Evolutionary conservation across 92 coral and sea anemone genomes (phyloP), one percentile per base, ranked within the genome.

Genomic region (Umimayanthus chanpuru): DNA sequence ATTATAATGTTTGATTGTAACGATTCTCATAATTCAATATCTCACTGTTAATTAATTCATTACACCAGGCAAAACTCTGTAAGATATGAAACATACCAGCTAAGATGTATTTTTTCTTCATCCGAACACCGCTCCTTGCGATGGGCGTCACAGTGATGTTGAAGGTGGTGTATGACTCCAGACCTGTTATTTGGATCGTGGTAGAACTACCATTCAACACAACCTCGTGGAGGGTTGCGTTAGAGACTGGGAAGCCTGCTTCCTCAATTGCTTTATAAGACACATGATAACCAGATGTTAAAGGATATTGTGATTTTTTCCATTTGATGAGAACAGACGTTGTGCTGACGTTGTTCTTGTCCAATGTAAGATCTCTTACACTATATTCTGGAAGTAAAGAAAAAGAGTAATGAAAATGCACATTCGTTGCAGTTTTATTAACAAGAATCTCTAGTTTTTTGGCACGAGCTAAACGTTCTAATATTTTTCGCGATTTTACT

Each of bases 91-190:
- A 49, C 66, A 0, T 50, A 79, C 82, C 82, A n/a, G 65, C 58
- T 47, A 44, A 18, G 58, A 9, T 18, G 66, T 79, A 79, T 44
- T 79, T 79, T 3, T 25, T 79, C 66, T 47, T 79, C 58, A 79
- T 79, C 32, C 67, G 82, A 0, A 44, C 9, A 30, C 82, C 82
- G 11, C 67, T 50, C 39, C 0, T 79, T 28, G 21, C 43, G 36
- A 79, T 79, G 39, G 82, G 67, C 21, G 82, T 79, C 21, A 79
- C 82, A 44, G 82, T 79, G 39, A 79, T 18, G 25, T 39, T 75
- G 53, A 39, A 75, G 21, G 25, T 75, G 14, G 79, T 75, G 43
- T 36, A 75, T 53, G 82, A 47, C 82, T 79, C 66, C 66, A 79
- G 58, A 79, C 43, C 82, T 47, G 82, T 12, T 79, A 79, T 26